Evolutionary conservation across 2,888 invertebrate genomes (phyloP).

Genomic region (Creontiades dilutus): DNA sequence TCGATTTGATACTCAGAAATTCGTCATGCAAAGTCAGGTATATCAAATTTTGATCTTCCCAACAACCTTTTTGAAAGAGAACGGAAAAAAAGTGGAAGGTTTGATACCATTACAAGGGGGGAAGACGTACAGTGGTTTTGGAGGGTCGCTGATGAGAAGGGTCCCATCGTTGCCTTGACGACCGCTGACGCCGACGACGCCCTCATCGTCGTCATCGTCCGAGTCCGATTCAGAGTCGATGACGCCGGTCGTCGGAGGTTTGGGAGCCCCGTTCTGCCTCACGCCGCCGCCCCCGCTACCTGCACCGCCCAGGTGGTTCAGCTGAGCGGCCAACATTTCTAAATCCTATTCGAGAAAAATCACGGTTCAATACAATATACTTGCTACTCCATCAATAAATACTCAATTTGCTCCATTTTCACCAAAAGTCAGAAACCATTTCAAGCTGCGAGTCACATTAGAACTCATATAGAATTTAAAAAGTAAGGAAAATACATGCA

Average conservation of each 20-base stretch:
- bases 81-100: too few species aligned
- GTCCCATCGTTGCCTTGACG: slow-evolving; percentile 91
- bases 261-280: slow-evolving; percentile 73
- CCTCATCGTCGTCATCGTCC: slow-evolving; percentile 82
- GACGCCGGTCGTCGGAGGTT: slow-evolving; percentile 74
- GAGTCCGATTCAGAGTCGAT: slow-evolving; percentile 80
- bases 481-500: too few species aligned
- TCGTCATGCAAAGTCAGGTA: too few species aligned
- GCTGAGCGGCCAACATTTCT: slow-evolving; percentile 96
- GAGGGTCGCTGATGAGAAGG: slow-evolving; percentile 96
- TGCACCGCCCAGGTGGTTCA: slow-evolving; percentile 93
- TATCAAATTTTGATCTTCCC: too few species aligned
- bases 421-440: too few species aligned
- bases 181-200: slow-evolving; percentile 75
- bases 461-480: too few species aligned
- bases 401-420: too few species aligned
- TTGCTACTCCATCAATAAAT: too few species aligned
- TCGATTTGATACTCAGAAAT: too few species aligned
- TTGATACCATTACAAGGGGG: not conserved
- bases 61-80: too few species aligned
- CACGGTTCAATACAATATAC: too few species aligned
- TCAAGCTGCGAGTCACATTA: too few species aligned
- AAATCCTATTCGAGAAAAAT: slow-evolving; percentile 86
- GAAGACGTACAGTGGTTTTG: slow-evolving; percentile 90
- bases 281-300: slow-evolving; percentile 65